phyloP scores from a whole-genome alignment of 2,113 vertebrate genomes.

The Pelvicachromis taeniatus region DNA sequence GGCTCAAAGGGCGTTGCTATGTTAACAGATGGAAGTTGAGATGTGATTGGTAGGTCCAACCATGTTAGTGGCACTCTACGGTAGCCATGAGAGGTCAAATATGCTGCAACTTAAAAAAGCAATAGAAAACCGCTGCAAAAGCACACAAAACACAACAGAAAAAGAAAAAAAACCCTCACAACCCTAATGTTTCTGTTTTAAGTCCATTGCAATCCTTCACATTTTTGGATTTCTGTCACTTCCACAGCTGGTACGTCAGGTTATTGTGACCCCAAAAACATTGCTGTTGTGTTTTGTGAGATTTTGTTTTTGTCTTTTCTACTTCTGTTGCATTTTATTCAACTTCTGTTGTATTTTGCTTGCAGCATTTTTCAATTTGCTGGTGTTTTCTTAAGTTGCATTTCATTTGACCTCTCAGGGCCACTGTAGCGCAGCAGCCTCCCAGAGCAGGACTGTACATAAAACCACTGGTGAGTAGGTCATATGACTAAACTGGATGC shows the following conservation, averaged over 20 bases:
- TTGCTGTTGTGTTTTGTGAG: not conserved
- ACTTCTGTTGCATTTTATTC: not conserved
- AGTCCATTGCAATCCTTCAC: not conserved
- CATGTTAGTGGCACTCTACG: not conserved
- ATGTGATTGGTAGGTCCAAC: not conserved
- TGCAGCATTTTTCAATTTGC: not conserved
- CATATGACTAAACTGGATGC: not conserved
- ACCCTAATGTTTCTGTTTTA: not conserved
- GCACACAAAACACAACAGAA: not conserved
- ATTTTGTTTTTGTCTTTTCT: not conserved
- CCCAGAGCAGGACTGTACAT: not conserved
- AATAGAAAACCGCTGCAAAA: not conserved
- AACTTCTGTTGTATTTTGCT: not conserved
- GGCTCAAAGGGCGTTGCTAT: not conserved
- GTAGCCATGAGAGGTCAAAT: not conserved
- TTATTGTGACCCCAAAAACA: not conserved
- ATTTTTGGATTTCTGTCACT: not conserved
- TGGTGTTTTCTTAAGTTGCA: fast-evolving
- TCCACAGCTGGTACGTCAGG: not conserved
- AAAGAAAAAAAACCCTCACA: fast-evolving
- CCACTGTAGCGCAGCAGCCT: not conserved
- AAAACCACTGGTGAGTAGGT: not conserved
- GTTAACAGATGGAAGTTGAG: not conserved
- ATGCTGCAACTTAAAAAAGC: not conserved
- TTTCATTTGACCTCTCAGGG: not conserved